Conservation (phyloP, 2,888 invertebrate species). For the Luperina testacea region DNA sequence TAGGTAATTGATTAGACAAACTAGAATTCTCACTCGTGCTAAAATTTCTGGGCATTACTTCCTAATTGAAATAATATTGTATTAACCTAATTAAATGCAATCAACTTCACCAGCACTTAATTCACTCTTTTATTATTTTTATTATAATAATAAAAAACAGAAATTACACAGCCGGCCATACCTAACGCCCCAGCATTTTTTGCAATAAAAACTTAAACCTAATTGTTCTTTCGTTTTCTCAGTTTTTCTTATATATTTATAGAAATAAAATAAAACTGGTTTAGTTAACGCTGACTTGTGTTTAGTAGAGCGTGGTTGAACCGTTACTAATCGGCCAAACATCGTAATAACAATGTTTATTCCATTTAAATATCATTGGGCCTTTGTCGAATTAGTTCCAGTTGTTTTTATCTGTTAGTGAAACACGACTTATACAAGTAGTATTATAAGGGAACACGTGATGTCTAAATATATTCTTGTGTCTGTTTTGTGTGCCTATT, state of each 20-base stretch:
- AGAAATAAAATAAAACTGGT: slow-evolving; percentile 22
- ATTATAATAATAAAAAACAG: slow-evolving; percentile 11
- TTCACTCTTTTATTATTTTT: background rate
- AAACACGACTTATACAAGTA: slow-evolving; percentile 31
- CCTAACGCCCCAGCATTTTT: slow-evolving; percentile 24
- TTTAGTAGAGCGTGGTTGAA: slow-evolving; percentile 51
- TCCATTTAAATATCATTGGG: slow-evolving; percentile 38
- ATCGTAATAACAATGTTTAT: slow-evolving; percentile 14
- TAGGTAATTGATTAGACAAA: background rate
- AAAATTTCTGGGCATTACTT: background rate
- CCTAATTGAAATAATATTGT: slow-evolving; percentile 18
- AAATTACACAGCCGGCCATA: slow-evolving; percentile 43
- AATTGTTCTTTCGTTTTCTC: slow-evolving; percentile 13
- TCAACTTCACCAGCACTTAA: background rate
- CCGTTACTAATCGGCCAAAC: slow-evolving; percentile 60
- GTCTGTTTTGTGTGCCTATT: background rate
- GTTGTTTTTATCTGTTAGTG: slow-evolving; percentile 41
- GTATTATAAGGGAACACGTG: slow-evolving; percentile 3
- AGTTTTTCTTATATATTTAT: slow-evolving; percentile 23
- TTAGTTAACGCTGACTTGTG: slow-evolving; percentile 3
- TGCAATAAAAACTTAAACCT: slow-evolving; percentile 19
- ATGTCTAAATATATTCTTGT: background rate
- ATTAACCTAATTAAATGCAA: slow-evolving; percentile 23
- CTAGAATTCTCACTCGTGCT: slow-evolving; percentile 1
- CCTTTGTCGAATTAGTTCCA: slow-evolving; percentile 41